Evolutionary conservation across 2,888 invertebrate species (phyloP).

Genomic region (Eupithecia abbreviata): DNA sequence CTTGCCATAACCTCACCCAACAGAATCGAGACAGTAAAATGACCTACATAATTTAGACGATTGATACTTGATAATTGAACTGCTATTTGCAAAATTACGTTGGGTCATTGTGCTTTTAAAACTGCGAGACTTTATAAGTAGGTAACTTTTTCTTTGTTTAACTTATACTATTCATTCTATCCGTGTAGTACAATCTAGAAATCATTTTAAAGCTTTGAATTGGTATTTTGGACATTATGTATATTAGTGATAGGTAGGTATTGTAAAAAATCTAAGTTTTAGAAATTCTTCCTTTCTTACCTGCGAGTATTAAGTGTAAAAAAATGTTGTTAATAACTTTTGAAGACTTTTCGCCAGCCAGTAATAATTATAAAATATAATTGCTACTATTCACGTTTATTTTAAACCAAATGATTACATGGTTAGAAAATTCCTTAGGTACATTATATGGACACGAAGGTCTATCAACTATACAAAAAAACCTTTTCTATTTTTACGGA

Average conservation of each 20-base stretch:
- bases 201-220: not conserved
- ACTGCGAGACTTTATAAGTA: not conserved
- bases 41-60: slow-evolving; percentile 20
- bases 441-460: no score
- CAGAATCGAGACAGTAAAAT: slow-evolving; percentile 23
- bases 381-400: not conserved
- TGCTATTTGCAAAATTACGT: slow-evolving; percentile 1
- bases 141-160: not conserved
- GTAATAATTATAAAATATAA: no score
- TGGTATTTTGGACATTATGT: not conserved
- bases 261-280: not conserved
- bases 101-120: not conserved
- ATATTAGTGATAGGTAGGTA: not conserved
- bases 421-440: not conserved
- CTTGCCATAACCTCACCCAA: slow-evolving; percentile 29
- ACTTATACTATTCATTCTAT: not conserved
- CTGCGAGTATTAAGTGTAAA: not conserved
- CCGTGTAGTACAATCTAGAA: not conserved
- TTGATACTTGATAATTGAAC: not conserved
- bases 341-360: no score
- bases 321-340: no score
- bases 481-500: not conserved
- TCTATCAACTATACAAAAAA: no score
- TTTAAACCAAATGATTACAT: not conserved
- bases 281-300: not conserved